Conservation (phyloP, 2,113 vertebrate species). For the Corythoichthys intestinalis region DNA sequence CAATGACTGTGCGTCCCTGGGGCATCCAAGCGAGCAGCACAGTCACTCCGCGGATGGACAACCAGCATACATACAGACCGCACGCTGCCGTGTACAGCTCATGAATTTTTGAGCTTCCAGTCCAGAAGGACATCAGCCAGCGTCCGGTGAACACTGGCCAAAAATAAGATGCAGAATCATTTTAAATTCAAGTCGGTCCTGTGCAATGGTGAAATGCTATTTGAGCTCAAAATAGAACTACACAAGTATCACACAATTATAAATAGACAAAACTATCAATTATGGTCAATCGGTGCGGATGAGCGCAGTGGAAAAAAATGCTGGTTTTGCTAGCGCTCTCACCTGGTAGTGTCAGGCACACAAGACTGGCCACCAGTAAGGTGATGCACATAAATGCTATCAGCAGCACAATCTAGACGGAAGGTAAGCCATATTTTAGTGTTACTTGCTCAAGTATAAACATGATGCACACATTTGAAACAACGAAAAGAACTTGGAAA, state of each 20-base stretch:
- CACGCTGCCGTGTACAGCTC: constrained; percentile 97
- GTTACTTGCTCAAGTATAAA: neutral
- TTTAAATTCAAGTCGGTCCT: neutral
- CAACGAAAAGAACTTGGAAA: neutral
- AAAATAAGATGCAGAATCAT: constrained; percentile 5
- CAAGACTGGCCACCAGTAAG: constrained; percentile 90
- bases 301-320: neutral
- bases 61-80: constrained; percentile 96
- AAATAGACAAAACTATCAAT: constrained; percentile 16
- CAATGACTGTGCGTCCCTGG: constrained; percentile 92
- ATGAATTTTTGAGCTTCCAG: constrained; percentile 94
- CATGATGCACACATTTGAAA: neutral
- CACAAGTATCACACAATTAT: neutral
- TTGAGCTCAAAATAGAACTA: neutral
- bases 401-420: constrained; percentile 87
- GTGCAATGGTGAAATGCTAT: neutral
- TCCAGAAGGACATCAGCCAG: constrained; percentile 99
- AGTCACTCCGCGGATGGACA: constrained; percentile 88
- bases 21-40: constrained; percentile 97
- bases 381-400: constrained; percentile 97
- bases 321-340: constrained; percentile 33
- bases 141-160: constrained; percentile 88
- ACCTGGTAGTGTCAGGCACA: constrained; percentile 98
- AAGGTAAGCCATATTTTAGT: constrained; percentile 6
- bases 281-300: constrained; percentile 23